These are phyloP conservation scores for Sander lucioperca DNA, from an alignment of 2,113 vertebrate species.

Conservation along the genomic window DNA sequence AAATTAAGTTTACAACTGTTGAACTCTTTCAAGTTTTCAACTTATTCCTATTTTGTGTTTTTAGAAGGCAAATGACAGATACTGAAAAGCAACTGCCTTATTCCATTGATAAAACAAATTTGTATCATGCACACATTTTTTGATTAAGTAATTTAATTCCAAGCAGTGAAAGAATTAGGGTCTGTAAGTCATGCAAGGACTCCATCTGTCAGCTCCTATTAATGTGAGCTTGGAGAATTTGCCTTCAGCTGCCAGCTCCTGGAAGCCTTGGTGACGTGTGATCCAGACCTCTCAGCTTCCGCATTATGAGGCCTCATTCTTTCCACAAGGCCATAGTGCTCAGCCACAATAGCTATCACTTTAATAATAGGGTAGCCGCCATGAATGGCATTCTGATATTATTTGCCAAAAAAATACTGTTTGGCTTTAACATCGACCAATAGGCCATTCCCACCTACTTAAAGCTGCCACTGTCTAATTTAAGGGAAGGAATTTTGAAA, in stretches of 20 bases:
- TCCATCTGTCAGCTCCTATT: constrained; percentile 75
- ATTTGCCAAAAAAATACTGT: constrained; percentile 39
- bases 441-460: constrained; percentile 51
- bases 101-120: constrained; percentile 70
- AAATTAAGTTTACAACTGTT: constrained; percentile 24
- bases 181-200: constrained; percentile 72
- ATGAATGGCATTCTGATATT: constrained; percentile 47
- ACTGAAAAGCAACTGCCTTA: constrained; percentile 36
- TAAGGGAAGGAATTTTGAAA: constrained; percentile 51
- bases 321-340: constrained; percentile 60
- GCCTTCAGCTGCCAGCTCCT: constrained; percentile 61
- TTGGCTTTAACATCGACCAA: constrained; percentile 34
- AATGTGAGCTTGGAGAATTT: constrained; percentile 63
- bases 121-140: constrained; percentile 43
- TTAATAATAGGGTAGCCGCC: constrained; percentile 58
- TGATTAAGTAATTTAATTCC: constrained; percentile 44
- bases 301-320: constrained; percentile 64
- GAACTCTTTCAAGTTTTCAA: constrained; percentile 10
- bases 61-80: constrained; percentile 15
- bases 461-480: constrained; percentile 53
- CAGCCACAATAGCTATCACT: constrained; percentile 55
- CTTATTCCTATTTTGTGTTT: constrained; percentile 6
- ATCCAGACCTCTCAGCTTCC: constrained; percentile 64
- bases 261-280: constrained; percentile 59
- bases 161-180: constrained; percentile 56